Conservation (phyloP, 2,113 vertebrate species). For the Paradoxurus hermaphroditus region DNA sequence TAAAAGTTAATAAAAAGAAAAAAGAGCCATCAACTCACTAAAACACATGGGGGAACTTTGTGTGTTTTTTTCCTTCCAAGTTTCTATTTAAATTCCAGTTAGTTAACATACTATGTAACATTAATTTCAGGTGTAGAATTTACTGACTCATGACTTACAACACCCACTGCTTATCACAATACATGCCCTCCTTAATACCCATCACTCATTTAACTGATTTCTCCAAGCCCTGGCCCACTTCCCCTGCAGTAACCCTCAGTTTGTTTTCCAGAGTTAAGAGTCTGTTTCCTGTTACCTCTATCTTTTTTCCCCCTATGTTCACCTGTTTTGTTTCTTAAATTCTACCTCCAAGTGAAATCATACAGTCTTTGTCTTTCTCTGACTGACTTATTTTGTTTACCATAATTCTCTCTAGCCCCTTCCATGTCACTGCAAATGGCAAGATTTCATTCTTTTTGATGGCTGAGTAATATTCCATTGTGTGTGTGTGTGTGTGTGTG, state of each 20-base stretch:
- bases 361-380: not conserved
- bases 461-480: not conserved
- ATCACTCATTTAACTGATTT: not conserved
- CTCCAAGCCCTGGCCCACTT: not conserved
- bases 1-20: too few species aligned
- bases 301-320: not conserved
- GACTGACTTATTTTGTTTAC: not conserved
- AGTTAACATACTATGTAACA: not conserved
- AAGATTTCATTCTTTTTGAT: not conserved
- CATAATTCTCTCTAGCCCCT: not conserved
- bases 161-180: not conserved
- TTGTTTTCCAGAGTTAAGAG: not conserved
- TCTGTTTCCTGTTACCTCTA: not conserved
- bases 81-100: too few species aligned
- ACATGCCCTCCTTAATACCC: not conserved
- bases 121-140: not conserved
- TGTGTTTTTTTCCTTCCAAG: too few species aligned
- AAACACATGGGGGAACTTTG: not conserved
- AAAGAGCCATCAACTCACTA: too few species aligned
- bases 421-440: not conserved
- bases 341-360: not conserved
- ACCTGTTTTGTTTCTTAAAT: not conserved
- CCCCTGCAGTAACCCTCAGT: not conserved
- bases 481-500: not conserved
- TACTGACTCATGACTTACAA: not conserved